Percentiles rank a stretch among this genome's conserved stretches.
These are phyloP conservation scores for Morpho achilles DNA, from an alignment of 2,888 invertebrate genomes.

Conservation along the genomic window DNA sequence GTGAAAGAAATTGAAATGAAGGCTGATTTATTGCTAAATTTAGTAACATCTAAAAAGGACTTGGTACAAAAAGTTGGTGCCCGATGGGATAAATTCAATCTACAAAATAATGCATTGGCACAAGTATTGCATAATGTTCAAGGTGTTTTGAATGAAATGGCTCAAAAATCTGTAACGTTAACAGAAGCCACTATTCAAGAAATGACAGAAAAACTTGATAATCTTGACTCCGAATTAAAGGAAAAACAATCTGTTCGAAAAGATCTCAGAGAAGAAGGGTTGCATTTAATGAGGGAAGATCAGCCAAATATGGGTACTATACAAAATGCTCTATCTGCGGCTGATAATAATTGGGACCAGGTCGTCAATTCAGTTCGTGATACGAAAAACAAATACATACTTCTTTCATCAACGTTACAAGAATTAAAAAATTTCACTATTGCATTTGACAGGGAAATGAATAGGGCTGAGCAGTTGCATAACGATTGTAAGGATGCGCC, in stretches of 20 bases:
- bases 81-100: slow-evolving; percentile 88
- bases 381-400: slow-evolving; percentile 85
- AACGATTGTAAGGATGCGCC: slow-evolving; percentile 83
- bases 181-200: slow-evolving; percentile 70
- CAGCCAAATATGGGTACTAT: slow-evolving; percentile 88
- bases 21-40: slow-evolving; percentile 82
- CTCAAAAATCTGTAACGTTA: slow-evolving; percentile 67
- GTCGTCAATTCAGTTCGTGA: slow-evolving; percentile 86
- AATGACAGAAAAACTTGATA: slow-evolving; percentile 72
- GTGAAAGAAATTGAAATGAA: slow-evolving; percentile 86
- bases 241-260: slow-evolving; percentile 82
- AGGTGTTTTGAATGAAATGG: slow-evolving; percentile 76
- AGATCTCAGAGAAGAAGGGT: slow-evolving; percentile 87
- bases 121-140: slow-evolving; percentile 82
- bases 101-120: slow-evolving; percentile 84
- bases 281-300: slow-evolving; percentile 89
- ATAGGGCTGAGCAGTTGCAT: slow-evolving; percentile 83
- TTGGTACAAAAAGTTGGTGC: slow-evolving; percentile 84
- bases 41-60: slow-evolving; percentile 83
- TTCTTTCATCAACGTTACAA: slow-evolving; percentile 85
- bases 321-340: slow-evolving; percentile 87
- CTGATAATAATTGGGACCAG: slow-evolving; percentile 90
- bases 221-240: slow-evolving; percentile 77
- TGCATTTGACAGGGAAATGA: slow-evolving; percentile 84
- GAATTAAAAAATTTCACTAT: slow-evolving; percentile 86